phyloP scores from a whole-genome alignment of 2,797 vertebrate species.

The Chlorospingus semifuscus region DNA sequence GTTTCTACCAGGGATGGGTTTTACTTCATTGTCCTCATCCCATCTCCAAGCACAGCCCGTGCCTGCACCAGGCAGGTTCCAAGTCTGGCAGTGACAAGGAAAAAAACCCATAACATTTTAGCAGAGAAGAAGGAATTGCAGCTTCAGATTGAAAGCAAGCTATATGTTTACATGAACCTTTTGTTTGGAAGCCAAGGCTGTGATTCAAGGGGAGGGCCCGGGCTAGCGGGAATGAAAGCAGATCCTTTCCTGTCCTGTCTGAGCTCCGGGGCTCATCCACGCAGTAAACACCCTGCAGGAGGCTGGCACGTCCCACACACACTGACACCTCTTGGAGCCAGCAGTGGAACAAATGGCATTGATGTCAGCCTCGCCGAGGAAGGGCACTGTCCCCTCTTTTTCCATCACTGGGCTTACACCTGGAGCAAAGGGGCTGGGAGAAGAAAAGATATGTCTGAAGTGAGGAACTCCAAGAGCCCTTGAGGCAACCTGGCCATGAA shows the following conservation, averaged over 20 bases:
- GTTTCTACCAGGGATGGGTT: neutral
- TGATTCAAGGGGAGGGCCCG: slow-evolving; percentile 39
- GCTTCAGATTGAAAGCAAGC: neutral
- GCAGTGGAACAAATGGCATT: neutral
- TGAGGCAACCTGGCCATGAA: neutral
- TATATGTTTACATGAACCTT: slow-evolving; percentile 15
- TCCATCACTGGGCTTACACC: neutral
- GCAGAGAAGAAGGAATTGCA: neutral
- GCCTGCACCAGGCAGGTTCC: rapidly evolving
- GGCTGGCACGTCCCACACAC: neutral
- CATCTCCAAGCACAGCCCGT: neutral
- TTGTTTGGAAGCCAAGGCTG: neutral
- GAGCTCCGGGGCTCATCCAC: neutral
- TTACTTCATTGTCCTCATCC: neutral
- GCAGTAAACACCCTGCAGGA: neutral
- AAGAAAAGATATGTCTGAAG: neutral
- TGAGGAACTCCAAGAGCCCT: neutral
- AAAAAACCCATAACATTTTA: neutral
- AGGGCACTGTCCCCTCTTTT: neutral
- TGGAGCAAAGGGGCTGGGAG: neutral
- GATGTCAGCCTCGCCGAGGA: neutral
- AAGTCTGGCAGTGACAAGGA: rapidly evolving
- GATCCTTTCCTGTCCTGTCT: slow-evolving; percentile 21
- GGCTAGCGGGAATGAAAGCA: neutral
- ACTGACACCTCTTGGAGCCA: neutral